A percentile compares a stretch with the other conserved stretches of the same genome.
These are phyloP conservation scores for Pseudoatta argentina DNA, from an alignment of 1,140 invertebrate genomes.

Conservation along the genomic window DNA sequence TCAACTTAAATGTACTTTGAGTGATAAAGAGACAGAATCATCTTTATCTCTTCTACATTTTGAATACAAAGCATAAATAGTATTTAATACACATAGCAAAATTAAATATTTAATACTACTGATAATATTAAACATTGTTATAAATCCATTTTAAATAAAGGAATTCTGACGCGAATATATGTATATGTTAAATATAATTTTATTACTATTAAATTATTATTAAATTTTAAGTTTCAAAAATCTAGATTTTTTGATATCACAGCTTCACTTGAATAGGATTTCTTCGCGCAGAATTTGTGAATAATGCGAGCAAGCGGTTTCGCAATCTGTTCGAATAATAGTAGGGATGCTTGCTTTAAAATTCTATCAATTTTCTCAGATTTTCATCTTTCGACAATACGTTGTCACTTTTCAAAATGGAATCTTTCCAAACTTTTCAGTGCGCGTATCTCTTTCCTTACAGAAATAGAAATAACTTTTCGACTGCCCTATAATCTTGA, in stretches of 20 bases:
- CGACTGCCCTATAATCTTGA: not conserved
- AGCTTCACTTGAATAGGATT: not conserved
- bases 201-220: not conserved
- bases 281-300: not conserved
- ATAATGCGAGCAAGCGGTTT: conserved; percentile 17
- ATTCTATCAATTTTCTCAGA: conserved; percentile 60
- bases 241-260: not conserved
- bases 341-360: not conserved
- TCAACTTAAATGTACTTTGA: not conserved
- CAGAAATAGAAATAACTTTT: not conserved
- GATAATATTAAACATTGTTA: not conserved
- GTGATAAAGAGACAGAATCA: not conserved
- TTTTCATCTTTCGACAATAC: conserved; percentile 38
- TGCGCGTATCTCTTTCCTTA: not conserved
- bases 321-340: conserved; percentile 22
- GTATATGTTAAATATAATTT: not conserved
- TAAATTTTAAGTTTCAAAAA: conserved; percentile 1
- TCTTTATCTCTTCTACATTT: not conserved
- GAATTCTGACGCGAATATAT: not conserved
- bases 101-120: not conserved
- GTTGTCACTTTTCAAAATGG: conserved; percentile 43
- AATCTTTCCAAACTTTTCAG: conserved; percentile 8
- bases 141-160: not conserved
- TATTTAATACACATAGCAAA: not conserved
- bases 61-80: not conserved